Evolutionary conservation across 2,113 vertebrate genomes (phyloP).

Genomic region (Pluvianellus socialis): DNA sequence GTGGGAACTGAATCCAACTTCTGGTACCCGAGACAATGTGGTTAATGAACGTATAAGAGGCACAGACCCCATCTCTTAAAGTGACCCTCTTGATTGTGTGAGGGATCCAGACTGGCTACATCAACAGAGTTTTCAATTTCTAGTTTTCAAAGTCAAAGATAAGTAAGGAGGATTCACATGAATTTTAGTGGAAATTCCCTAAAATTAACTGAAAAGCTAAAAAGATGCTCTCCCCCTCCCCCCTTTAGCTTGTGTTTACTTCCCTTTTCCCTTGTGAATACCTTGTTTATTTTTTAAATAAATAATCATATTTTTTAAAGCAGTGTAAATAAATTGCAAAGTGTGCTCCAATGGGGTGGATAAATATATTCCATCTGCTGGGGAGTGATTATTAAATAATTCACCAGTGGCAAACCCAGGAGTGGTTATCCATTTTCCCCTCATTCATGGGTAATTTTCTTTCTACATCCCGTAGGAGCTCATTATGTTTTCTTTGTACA

Average conservation of each 20-base stretch:
- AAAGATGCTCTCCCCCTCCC: not conserved
- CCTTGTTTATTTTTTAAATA: constrained; percentile 67
- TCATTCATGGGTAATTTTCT: constrained; percentile 46
- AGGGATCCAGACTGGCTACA: not conserved
- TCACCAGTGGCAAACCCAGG: constrained; percentile 41
- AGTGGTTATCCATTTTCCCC: constrained; percentile 54
- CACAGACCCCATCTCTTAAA: not conserved
- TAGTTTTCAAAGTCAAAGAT: not conserved
- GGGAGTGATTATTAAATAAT: constrained; percentile 71
- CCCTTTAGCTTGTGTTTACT: constrained; percentile 52
- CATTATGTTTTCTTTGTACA: constrained; percentile 55
- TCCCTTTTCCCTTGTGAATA: constrained; percentile 38
- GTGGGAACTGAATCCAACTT: not conserved
- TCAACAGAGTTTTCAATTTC: not conserved
- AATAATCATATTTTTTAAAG: constrained; percentile 70
- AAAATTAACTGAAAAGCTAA: constrained; percentile 3
- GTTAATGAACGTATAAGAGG: not conserved
- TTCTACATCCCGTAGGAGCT: constrained; percentile 30
- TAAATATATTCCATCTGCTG: constrained; percentile 60
- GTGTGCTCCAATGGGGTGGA: constrained; percentile 37
- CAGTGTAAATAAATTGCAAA: constrained; percentile 65
- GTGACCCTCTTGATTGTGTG: not conserved
- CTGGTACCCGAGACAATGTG: not conserved
- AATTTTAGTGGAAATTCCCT: constrained; percentile 13
- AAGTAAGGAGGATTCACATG: not conserved